Conservation (phyloP, 2,113 vertebrate genomes). For the Anoplopoma fimbria region DNA sequence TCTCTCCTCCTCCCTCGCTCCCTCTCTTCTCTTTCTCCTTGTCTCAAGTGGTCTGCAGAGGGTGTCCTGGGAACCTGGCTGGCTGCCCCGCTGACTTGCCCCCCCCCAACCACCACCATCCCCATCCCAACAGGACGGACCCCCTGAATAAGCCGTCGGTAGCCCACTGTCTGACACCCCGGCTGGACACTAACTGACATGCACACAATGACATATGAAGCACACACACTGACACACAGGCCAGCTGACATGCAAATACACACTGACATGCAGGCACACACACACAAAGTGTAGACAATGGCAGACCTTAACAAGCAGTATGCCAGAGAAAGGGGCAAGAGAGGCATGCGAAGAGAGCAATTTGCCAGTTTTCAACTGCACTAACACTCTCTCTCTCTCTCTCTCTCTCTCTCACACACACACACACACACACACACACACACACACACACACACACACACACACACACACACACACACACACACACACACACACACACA, state of each 20-base stretch:
- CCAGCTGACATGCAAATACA: constrained; percentile 37
- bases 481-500: constrained; percentile 12
- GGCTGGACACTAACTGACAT: constrained; percentile 54
- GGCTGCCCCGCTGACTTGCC: constrained; percentile 62
- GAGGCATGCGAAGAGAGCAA: constrained; percentile 68
- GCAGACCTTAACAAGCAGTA: constrained; percentile 62
- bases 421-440: constrained; percentile 1
- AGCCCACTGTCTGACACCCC: constrained; percentile 63
- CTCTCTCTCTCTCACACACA: too few relatives aligned
- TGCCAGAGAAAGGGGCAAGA: constrained; percentile 57
- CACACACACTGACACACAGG: constrained; percentile 40
- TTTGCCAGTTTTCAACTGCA: constrained; percentile 57
- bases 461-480: neutral
- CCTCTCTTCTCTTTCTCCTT: constrained; percentile 60
- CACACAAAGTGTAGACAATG: constrained; percentile 39
- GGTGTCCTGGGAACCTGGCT: constrained; percentile 82
- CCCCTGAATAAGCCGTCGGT: constrained; percentile 72
- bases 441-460: constrained; percentile 18
- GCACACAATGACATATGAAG: constrained; percentile 52
- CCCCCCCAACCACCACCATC: neutral
- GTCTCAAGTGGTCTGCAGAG: constrained; percentile 77
- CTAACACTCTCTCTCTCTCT: too few relatives aligned
- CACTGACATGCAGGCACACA: constrained; percentile 7
- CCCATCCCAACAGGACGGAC: constrained; percentile 41
- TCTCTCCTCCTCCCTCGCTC: constrained; percentile 51